Evolutionary conservation across 2,888 invertebrate genomes (phyloP).

Genomic region (Troides helena): DNA sequence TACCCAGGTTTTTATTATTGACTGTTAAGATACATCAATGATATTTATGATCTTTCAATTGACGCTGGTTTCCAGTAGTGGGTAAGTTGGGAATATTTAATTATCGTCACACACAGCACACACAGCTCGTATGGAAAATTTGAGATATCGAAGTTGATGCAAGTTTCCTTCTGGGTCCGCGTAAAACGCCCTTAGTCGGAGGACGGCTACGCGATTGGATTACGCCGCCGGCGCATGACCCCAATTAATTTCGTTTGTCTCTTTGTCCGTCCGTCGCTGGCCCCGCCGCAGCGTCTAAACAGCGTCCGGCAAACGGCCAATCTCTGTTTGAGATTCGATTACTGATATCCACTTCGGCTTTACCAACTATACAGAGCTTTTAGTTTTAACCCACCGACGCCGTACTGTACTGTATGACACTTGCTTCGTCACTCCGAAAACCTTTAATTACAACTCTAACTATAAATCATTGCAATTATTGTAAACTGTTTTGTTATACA

Average conservation of each 20-base stretch:
- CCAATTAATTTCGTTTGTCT: constrained; percentile 77
- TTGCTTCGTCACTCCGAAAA: not conserved
- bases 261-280: constrained; percentile 58
- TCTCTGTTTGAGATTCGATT: constrained; percentile 69
- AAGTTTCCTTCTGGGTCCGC: constrained; percentile 40
- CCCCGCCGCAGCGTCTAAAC: constrained; percentile 51
- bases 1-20: too few species aligned
- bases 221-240: constrained; percentile 67
- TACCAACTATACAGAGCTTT: constrained; percentile 33
- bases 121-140: constrained; percentile 14
- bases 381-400: constrained; percentile 10
- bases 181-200: constrained; percentile 55
- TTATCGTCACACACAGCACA: constrained; percentile 4
- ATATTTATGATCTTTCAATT: not conserved
- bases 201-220: constrained; percentile 56
- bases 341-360: constrained; percentile 53
- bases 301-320: constrained; percentile 58
- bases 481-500: not conserved
- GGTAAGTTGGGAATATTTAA: not conserved
- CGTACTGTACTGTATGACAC: not conserved
- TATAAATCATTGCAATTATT: not conserved
- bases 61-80: not conserved
- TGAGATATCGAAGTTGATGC: constrained; percentile 20
- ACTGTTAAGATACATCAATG: not conserved
- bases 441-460: not conserved